Percentiles rank a stretch among this genome's conserved stretches.
Evolutionary conservation across 2,888 invertebrate genomes (phyloP).

Genomic region (Nemapogon koenigi): DNA sequence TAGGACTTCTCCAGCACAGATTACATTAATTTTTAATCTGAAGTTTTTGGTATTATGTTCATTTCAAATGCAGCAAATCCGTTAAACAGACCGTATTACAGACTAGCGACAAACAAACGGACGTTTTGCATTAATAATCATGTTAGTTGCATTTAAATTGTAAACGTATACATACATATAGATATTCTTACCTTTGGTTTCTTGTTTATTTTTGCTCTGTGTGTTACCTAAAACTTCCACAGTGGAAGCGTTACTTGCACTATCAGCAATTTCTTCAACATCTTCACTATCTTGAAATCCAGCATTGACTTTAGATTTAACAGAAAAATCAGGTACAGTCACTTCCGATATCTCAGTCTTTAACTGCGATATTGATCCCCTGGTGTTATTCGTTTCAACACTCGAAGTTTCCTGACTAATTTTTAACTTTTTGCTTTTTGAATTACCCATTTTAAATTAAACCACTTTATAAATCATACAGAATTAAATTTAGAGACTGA

Average conservation of each 20-base stretch:
- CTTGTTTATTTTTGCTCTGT: too few species aligned
- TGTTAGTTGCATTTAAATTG: background rate
- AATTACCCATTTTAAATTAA: constrained; percentile 54
- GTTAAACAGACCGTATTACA: too few species aligned
- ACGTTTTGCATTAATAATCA: background rate
- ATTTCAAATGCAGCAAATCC: too few species aligned
- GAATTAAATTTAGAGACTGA: too few species aligned
- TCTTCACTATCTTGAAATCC: background rate
- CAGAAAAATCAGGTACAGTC: too few species aligned
- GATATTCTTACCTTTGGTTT: too few species aligned
- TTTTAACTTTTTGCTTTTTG: constrained; percentile 50
- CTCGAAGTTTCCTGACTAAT: constrained; percentile 26
- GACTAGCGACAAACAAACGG: too few species aligned
- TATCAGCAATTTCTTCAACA: constrained; percentile 35
- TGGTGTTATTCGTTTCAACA: constrained; percentile 22
- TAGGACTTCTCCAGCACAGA: too few species aligned
- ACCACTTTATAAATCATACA: too few species aligned
- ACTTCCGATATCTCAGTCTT: constrained; percentile 23
- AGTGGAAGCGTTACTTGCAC: constrained; percentile 53
- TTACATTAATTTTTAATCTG: too few species aligned
- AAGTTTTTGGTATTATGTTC: too few species aligned
- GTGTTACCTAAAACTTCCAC: constrained; percentile 54
- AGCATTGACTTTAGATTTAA: background rate
- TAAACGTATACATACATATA: too few species aligned
- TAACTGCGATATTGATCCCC: constrained; percentile 10